A percentile compares a stretch with the other conserved stretches of the same genome.
These are phyloP conservation scores for Ramazzottius varieornatus DNA, from an alignment of 2,888 invertebrate genomes.

Conservation along the genomic window DNA sequence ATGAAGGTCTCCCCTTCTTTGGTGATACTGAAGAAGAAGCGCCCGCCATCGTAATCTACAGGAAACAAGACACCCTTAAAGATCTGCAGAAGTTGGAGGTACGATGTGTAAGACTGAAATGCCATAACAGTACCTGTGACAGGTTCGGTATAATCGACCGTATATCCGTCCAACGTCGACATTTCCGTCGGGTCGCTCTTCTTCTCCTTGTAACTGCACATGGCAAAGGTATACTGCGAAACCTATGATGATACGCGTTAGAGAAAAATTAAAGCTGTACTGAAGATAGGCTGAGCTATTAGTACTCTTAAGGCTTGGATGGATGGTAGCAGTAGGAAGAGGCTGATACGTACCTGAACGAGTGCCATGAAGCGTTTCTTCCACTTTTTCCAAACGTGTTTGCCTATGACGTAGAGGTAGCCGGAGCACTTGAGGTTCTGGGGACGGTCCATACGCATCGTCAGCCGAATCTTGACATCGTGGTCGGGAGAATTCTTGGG, in stretches of 20 bases:
- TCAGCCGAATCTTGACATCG: constrained; percentile 83
- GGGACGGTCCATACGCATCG: constrained; percentile 93
- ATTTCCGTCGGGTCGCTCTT: constrained; percentile 97
- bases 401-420: constrained; percentile 68
- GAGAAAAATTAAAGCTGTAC: background rate
- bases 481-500: constrained; percentile 82
- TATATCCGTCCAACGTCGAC: constrained; percentile 97
- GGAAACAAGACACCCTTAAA: constrained; percentile 6
- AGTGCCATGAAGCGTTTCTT: constrained; percentile 91
- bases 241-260: constrained; percentile 19
- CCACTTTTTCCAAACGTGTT: constrained; percentile 98
- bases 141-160: constrained; percentile 93
- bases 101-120: constrained; percentile 6
- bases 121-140: constrained; percentile 45
- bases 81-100: constrained; percentile 3
- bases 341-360: constrained; percentile 47
- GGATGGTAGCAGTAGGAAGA: too few relatives aligned
- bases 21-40: constrained; percentile 92
- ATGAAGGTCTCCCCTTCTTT: constrained; percentile 90
- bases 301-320: too few relatives aligned
- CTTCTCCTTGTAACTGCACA: constrained; percentile 97
- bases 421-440: constrained; percentile 98
- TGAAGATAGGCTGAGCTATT: too few relatives aligned
- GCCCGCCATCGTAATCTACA: constrained; percentile 61
- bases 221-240: constrained; percentile 96